Evolutionary conservation across 1,140 invertebrate genomes (phyloP).

Genomic region (Panagrolaimus sp.): DNA sequence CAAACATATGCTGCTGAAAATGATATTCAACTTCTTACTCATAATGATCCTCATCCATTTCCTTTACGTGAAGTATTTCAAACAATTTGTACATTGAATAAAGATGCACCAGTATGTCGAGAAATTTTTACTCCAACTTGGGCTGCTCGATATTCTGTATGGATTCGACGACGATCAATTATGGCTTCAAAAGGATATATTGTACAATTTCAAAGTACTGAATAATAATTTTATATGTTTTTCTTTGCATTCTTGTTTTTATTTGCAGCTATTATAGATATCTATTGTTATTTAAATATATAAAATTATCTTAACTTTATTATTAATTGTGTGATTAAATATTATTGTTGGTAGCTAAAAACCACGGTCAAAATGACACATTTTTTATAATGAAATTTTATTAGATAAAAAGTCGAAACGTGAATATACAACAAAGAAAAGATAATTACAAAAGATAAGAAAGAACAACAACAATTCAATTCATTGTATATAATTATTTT

Average conservation of each 20-base stretch:
- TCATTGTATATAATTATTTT: too few species aligned
- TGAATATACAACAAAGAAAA: too few species aligned
- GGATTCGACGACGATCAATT: conserved; percentile 48
- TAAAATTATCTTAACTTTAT: not conserved
- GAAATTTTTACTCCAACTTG: conserved; percentile 37
- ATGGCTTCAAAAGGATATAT: conserved; percentile 48
- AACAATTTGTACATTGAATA: conserved; percentile 29
- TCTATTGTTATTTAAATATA: not conserved
- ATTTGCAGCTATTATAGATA: too few species aligned
- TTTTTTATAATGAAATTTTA: conserved; percentile 7
- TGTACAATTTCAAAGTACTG: conserved; percentile 35
- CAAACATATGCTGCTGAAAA: conserved; percentile 81
- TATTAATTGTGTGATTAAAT: too few species aligned
- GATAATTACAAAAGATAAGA: too few species aligned
- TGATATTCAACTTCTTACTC: conserved; percentile 85
- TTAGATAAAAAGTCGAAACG: too few species aligned
- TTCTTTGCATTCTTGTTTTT: too few species aligned
- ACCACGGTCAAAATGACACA: too few species aligned
- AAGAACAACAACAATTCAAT: too few species aligned
- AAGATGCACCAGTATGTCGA: conserved; percentile 24
- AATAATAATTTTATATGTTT: not conserved
- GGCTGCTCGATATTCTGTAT: conserved; percentile 49
- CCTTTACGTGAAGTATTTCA: conserved; percentile 50
- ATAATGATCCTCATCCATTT: conserved; percentile 73
- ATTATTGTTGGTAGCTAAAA: too few species aligned